Conservation (phyloP, 2,888 invertebrate genomes). For the Pediacus dermestoides region DNA sequence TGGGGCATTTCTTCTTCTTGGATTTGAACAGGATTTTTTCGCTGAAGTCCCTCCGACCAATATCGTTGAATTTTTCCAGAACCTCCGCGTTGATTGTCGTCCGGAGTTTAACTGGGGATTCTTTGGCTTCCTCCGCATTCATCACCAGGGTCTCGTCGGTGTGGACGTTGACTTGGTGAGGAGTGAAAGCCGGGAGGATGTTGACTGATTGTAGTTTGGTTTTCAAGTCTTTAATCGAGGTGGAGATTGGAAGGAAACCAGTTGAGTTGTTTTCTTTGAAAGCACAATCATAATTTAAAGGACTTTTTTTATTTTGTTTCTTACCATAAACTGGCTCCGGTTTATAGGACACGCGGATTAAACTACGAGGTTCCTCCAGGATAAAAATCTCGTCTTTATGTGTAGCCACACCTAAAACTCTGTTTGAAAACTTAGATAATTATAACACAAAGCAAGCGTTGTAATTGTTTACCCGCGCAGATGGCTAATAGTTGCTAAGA, state of each 20-base stretch:
- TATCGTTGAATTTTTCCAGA: slow-evolving; percentile 60
- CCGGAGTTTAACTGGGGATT: slow-evolving; percentile 61
- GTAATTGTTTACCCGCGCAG: slow-evolving; percentile 54
- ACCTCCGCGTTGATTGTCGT: slow-evolving; percentile 17
- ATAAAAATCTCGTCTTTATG: slow-evolving; percentile 76
- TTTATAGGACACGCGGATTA: slow-evolving; percentile 71
- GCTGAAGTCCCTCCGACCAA: slow-evolving; percentile 69
- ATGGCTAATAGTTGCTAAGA: slow-evolving; percentile 64
- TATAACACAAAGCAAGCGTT: slow-evolving; percentile 2
- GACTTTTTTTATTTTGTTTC: slow-evolving; percentile 20
- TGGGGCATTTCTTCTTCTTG: slow-evolving; percentile 46
- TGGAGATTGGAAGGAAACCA: slow-evolving; percentile 29
- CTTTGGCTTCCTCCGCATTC: slow-evolving; percentile 73
- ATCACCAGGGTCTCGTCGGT: slow-evolving; percentile 52
- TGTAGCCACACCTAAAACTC: slow-evolving; percentile 59
- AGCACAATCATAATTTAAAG: slow-evolving; percentile 28
- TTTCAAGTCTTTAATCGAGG: slow-evolving; percentile 42
- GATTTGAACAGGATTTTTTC: slow-evolving; percentile 64
- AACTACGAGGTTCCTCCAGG: slow-evolving; percentile 72
- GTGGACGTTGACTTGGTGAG: slow-evolving; percentile 38
- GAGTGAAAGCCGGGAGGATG: slow-evolving; percentile 36
- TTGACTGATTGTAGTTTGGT: slow-evolving; percentile 43
- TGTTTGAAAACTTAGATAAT: slow-evolving; percentile 36
- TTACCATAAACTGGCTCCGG: slow-evolving; percentile 59
- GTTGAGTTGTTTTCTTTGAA: no score